Percentiles rank a stretch among this genome's conserved stretches.
phyloP scores from a whole-genome alignment of 2,113 vertebrate genomes.

The Galbula dea region DNA sequence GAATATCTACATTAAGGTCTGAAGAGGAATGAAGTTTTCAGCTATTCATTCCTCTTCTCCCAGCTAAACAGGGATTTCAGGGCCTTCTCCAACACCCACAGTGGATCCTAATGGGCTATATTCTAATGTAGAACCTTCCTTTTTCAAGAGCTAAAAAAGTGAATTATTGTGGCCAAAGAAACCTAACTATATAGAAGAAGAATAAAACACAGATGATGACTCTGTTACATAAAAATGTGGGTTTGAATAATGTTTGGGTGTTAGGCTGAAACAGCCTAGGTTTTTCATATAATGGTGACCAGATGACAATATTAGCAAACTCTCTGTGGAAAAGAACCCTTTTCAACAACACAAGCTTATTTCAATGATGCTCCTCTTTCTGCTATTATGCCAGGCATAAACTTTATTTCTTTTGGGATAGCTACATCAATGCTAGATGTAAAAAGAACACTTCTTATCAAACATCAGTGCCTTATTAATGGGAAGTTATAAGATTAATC shows the following conservation, averaged over 20 bases:
- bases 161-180: neutral
- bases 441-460: constrained; percentile 10
- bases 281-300: neutral
- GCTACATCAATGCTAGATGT: neutral
- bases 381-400: neutral
- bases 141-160: neutral
- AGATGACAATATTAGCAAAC: neutral
- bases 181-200: neutral
- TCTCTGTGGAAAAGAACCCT: neutral
- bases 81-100: neutral
- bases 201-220: neutral
- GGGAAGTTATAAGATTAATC: constrained; percentile 14
- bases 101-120: neutral
- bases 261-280: neutral
- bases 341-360: neutral
- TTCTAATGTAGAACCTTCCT: neutral
- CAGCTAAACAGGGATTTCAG: neutral
- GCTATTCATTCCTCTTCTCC: neutral
- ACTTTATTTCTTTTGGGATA: neutral
- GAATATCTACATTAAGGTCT: neutral
- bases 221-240: neutral
- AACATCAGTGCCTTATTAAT: neutral
- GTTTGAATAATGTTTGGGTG: neutral
- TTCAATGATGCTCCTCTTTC: neutral
- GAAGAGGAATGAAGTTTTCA: neutral